Evolutionary conservation across 2,797 vertebrate species (phyloP), one percentile per base, ranked within the genome.

Genomic region (Jordanella pulchra): DNA sequence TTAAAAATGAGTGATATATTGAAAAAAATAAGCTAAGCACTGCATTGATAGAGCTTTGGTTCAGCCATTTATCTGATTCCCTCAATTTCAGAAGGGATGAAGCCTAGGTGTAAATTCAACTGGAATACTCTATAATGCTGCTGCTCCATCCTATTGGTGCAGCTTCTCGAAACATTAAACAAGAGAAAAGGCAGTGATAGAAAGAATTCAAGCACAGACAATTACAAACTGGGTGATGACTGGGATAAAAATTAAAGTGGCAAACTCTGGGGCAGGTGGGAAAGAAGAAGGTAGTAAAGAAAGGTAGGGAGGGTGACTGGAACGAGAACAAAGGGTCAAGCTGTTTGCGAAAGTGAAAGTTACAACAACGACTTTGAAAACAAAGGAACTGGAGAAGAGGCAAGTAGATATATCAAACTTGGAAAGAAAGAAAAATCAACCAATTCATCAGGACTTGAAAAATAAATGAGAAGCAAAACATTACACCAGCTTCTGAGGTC

Each of bases 221-320:
- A 45, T 66, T 50, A 23, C 68, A 21, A 63, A 51, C 71, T 68
- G 72, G 23, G 63, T 81, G 80, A 87, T 85, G 77, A 74, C 74
- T 77, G 86, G 71, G 66, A 65, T 54, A 79, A 66, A 88, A 74
- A 80, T 81, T 66, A 71, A 53, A 79, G 54, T 47, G 70, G 74
- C 18, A 48, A 61, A 58, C 72, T 84, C 71, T 71, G 15, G 71
- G 73, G 73, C 77, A 79, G 83, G 75, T 69, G 65, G 50, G 67
- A 56, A 64, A 78, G 72, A 75, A 72, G 73, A 65, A 66, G 71
- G 73, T 65, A 64, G 71, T 77, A 68, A 71, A 77, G 50, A 35
- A 25, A 71, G 30, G 66, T 60, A 67, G 67, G 68, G 58, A 77
- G 35, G 28, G 66, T 23, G 67, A 56, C 35, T 44, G 39, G 65